Conservation (phyloP, 2,113 vertebrate species). For the Microtus pennsylvanicus region DNA sequence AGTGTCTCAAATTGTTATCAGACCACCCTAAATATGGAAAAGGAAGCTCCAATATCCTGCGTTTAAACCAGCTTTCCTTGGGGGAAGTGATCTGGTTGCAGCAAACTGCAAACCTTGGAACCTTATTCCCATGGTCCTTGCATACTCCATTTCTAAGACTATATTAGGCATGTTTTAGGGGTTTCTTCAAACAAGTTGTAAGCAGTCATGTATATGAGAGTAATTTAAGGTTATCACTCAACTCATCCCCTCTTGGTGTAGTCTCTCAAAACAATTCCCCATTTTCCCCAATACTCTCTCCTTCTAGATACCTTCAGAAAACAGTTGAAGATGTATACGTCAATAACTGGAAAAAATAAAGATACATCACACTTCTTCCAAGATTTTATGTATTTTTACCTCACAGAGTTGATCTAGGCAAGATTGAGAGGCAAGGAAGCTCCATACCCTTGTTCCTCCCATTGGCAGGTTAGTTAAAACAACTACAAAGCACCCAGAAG, state of each 20-base stretch:
- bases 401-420: not conserved
- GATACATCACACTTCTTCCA: not conserved
- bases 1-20: constrained; percentile 77
- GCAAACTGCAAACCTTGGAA: not conserved
- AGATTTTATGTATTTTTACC: not conserved
- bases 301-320: not conserved
- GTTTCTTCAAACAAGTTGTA: not conserved
- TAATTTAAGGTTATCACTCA: not conserved
- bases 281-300: not conserved
- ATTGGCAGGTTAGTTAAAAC: not conserved
- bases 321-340: not conserved
- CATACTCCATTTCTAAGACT: not conserved
- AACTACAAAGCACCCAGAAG: not conserved
- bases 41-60: not conserved
- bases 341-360: not conserved
- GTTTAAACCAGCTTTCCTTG: not conserved
- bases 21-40: constrained; percentile 69
- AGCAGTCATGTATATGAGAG: not conserved
- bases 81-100: not conserved
- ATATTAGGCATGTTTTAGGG: not conserved
- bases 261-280: not conserved
- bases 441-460: not conserved
- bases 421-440: not conserved
- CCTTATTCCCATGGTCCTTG: not conserved
- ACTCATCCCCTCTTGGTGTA: not conserved